Base-by-base conservation (phyloP, 2,888 invertebrate species). In the Lydus trimaculatus region DNA sequence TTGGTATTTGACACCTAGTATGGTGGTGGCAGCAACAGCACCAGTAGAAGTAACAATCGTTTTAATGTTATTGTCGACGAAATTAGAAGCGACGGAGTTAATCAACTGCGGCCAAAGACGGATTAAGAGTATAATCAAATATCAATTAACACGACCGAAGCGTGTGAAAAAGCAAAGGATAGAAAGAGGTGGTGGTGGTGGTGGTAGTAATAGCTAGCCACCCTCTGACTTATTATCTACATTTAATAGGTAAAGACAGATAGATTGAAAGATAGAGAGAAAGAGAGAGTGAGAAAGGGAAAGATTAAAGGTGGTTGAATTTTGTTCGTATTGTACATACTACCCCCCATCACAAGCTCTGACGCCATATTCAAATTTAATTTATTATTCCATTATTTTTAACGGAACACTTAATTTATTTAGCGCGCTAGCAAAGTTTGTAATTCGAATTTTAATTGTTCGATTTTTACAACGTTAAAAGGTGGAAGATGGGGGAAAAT, bases 111-210 rank as follows among this genome's bases (percentile, higher is more conserved):
- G 80, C 81, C 79, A 80, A 82, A 82, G 79, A 76, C 79, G 80
- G 79, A 84, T 83, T 84, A 83, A 80, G 81, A 78, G 78, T 75
- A 81, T 83, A 83, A 83, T 84, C 82, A 83, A 84, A 83, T 82
- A 82, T 83, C 83, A 83, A 83, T 83, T 84, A 83, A 81, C 80
- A 74, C 75, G 71, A 73, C 71, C 64, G 70, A 43, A 48, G 3
- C 31, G 11, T 52, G 58, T 61, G 64, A 65, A 69, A n/a, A 66
- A 61, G 63, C 48, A 58, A 28, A 23, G 11, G 48, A 2, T 52
- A 43, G 43, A 43, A 43, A 6, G 43, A 4, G 43, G 9, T 39
- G 17, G 9, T 48, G 48, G 48, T 48, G 48, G 23, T 20, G 48
- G 48, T 52, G 13, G 20, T 48, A 7, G 4, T 39, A 7, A 2